Base-by-base conservation (phyloP, 1,140 invertebrate species). In the Drosophila miranda region DNA sequence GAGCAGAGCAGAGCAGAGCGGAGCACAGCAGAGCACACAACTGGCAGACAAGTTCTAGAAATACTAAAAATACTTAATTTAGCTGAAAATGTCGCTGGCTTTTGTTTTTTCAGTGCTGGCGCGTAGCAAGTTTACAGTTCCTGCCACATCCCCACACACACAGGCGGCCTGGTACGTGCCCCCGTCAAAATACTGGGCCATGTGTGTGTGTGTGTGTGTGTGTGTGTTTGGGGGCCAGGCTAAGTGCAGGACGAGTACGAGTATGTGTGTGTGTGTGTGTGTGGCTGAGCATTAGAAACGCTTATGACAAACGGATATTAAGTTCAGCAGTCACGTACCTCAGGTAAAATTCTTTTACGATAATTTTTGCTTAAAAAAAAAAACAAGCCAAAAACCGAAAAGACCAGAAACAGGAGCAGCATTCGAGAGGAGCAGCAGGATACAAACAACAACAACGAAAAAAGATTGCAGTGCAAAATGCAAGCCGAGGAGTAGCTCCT, bases 241-340 rank as follows among this genome's bases (percentile, higher is more conserved):
- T 67, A 67, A 67, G 60, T 66, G 45, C 53, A 44, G 48, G 14
- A 67, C 42, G 23, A 26, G 77, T 58, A 41, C 69, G 45, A 60
- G 26, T 74, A 51, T 69, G 42, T 78, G 57, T 83, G 46, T 45
- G 8, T 57, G 50, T 53, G 23, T 75, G 41, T 59, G n/a, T 56
- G 26, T 71, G 62, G 69, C 54, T 73, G 69, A 78, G 82, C 81
- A 87, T 86, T 86, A 86, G 82, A 86, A 86, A 74, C 78, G 82
- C 83, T 87, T 87, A 87, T 87, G 83, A 87, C 82, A 87, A 87
- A 88, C 82, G 82, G 82, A 87, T 87, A 87, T 87, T 87, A 87
- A 87, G 83, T 87, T 82, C 82, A 82, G 78, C 78, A 87, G 82
- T 87, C 82, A 87, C 82, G 82, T 87, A 78, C 78, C 75, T 69